Base-by-base conservation (phyloP, 2,113 vertebrate species). In the Scatophagus argus region DNA sequence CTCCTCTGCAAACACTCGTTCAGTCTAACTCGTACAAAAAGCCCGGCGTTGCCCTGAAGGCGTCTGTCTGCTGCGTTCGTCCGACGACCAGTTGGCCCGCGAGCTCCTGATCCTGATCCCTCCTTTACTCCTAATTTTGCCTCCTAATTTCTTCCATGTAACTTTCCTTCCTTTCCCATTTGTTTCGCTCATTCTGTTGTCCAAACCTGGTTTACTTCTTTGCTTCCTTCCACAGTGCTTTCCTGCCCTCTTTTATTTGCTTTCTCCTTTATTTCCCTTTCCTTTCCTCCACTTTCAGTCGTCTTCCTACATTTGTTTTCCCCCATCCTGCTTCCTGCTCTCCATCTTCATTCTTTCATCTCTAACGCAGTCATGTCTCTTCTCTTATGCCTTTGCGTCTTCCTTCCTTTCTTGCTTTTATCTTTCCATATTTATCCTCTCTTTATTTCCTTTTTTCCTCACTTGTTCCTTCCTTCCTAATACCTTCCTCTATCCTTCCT, bases 21-120 rank as follows among this genome's bases (percentile, higher is more conserved):
- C 64, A 51, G 10, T 74, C n/a, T 8, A 38, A 25, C n/a, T 43
- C 29, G 6, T 19, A 54, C 23, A 46, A 16, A 46, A n/a, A 21
- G 9, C 2, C 27, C 41, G 1, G 41, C 1, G 43, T 21, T 19
- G 12, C 34, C 44, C 17, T 8, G 16, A 0, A 17, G 46, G 46
- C 23, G 3, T 16, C 25, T 1, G 0, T 3, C 10, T 4, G 3
- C 13, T 23, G 2, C 13, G 5, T 49, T 29, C 2, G 3, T 17
- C 27, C 1, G 23, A 23, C 2, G 44, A 1, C 5, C n/a, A n/a
- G n/a, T n/a, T n/a, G n/a, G n/a, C n/a, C n/a, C n/a, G n/a, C n/a
- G n/a, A n/a, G n/a, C n/a, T n/a, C n/a, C n/a, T n/a, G n/a, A n/a
- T n/a, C n/a, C n/a, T n/a, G n/a, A n/a, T n/a, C n/a, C n/a, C n/a